These are phyloP conservation scores for Euborellia annulipes DNA, from an alignment of 1,140 invertebrate species.

Conservation along the genomic window DNA sequence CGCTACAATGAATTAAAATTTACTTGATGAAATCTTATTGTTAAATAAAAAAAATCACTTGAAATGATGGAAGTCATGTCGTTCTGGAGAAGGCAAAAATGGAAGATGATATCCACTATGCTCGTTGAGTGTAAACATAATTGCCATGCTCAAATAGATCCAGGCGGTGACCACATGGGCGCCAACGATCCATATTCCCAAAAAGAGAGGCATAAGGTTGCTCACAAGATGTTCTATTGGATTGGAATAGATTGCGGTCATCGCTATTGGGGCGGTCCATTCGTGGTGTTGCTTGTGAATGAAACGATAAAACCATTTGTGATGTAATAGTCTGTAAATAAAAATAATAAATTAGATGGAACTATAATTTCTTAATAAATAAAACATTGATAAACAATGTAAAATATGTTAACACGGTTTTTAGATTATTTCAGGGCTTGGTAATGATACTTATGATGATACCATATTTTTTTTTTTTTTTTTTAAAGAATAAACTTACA, in stretches of 20 bases:
- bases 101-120: slow-evolving; percentile 43
- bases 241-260: slow-evolving; percentile 37
- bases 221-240: slow-evolving; percentile 38
- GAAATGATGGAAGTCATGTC: slow-evolving; percentile 40
- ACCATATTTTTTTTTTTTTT: too few relatives aligned
- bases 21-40: slow-evolving; percentile 30
- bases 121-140: slow-evolving; percentile 33
- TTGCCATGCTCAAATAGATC: slow-evolving; percentile 29
- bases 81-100: slow-evolving; percentile 36
- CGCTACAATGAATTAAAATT: slow-evolving; percentile 28
- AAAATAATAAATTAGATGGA: not conserved
- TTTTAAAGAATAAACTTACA: too few relatives aligned
- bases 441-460: too few relatives aligned
- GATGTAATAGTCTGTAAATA: slow-evolving; percentile 24
- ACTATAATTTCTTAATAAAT: too few relatives aligned
- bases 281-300: slow-evolving; percentile 33
- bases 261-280: slow-evolving; percentile 25
- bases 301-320: slow-evolving; percentile 28
- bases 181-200: slow-evolving; percentile 31
- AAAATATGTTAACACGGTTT: too few relatives aligned
- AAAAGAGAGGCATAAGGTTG: slow-evolving; percentile 33
- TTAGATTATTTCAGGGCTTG: too few relatives aligned
- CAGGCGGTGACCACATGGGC: slow-evolving; percentile 29
- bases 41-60: slow-evolving; percentile 28
- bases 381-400: too few relatives aligned